A percentile compares a stretch with the other conserved stretches of the same genome.
phyloP scores from a whole-genome alignment of 1,140 invertebrate genomes.

The Cataglyphis hispanica region DNA sequence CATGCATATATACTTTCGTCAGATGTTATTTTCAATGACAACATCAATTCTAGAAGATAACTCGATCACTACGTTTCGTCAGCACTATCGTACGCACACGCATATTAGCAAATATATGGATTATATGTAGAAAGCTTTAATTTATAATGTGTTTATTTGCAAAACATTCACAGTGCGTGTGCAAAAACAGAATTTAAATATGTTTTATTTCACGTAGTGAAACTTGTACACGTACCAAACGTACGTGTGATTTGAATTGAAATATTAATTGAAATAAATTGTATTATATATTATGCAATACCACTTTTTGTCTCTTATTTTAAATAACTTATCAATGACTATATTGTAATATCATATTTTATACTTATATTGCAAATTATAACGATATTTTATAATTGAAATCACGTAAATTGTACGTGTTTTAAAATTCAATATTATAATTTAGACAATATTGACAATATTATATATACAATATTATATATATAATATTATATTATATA shows the following conservation, averaged over 20 bases:
- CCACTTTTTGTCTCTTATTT: not conserved
- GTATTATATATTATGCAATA: not conserved
- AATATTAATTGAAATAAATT: slow-evolving; percentile 24
- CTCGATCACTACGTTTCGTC: slow-evolving; percentile 15
- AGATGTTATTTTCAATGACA: slow-evolving; percentile 51
- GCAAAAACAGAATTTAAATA: not conserved
- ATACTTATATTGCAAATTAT: not conserved
- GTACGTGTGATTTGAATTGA: not conserved
- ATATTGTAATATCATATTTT: slow-evolving; percentile 11
- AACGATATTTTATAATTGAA: slow-evolving; percentile 3
- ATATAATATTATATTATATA: not conserved
- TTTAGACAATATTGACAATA: not conserved
- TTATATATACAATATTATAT: not conserved
- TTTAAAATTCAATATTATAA: not conserved
- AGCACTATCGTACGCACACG: not conserved
- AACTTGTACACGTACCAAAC: not conserved
- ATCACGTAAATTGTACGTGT: not conserved
- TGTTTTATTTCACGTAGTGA: not conserved
- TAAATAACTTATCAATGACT: slow-evolving; percentile 25
- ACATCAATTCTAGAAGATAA: slow-evolving; percentile 40
- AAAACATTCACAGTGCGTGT: not conserved
- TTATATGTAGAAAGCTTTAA: slow-evolving; percentile 2
- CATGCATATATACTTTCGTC: not conserved
- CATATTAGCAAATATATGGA: not conserved
- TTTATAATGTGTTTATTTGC: slow-evolving; percentile 4